Base-by-base conservation (phyloP, 2,888 invertebrate genomes). In the Drosophila pseudotalamancana region DNA sequence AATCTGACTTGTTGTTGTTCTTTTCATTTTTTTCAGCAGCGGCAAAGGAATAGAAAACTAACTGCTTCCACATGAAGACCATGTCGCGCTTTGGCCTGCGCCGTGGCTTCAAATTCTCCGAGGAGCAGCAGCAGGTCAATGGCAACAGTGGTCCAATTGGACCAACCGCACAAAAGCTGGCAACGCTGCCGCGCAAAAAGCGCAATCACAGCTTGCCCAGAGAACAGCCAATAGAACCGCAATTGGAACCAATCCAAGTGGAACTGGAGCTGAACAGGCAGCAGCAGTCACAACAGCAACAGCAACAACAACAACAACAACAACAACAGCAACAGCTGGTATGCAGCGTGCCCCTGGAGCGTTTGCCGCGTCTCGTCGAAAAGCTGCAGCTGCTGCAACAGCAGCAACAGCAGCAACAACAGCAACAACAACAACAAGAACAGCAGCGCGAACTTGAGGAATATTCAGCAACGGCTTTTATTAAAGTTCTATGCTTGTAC, bases 401-500 rank as follows among this genome's bases (percentile, higher is more conserved):
- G 14, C 68, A 60, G 56, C 56, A 60, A 8, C 62, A 66, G 14
- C 68, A 60, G 9, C 43, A 57, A 0, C 31, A 42, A 0, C 46
- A 46, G n/a, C 43, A 46, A 18, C 16, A 35, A 32, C 35, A 56
- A 3, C 32, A 37, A 6, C 51, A 56, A 35, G 34, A 64, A 14
- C 56, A 56, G 18, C 74, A 66, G 14, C 54, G 77, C n/a, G 61
- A 75, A 32, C 35, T 63, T 5, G 64, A 80, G 50, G 18, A 70
- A 69, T 21, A 49, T 68, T 46, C 62, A 14, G 62, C 60, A 49
- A 56, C 69, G 31, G 64, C 81, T 42, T 72, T 76, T 49, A 69
- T 77, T 21, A 91, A 90, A 75, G 89, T 86, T 56, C 83, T 92
- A 55, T 92, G 92, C 81, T 87, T 92, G 73, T 92, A 91, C 88